Base-by-base conservation (phyloP, 30 jellyfish, hydroid and myxozoan species). In the Hydractinia symbiolongicarpus region DNA sequence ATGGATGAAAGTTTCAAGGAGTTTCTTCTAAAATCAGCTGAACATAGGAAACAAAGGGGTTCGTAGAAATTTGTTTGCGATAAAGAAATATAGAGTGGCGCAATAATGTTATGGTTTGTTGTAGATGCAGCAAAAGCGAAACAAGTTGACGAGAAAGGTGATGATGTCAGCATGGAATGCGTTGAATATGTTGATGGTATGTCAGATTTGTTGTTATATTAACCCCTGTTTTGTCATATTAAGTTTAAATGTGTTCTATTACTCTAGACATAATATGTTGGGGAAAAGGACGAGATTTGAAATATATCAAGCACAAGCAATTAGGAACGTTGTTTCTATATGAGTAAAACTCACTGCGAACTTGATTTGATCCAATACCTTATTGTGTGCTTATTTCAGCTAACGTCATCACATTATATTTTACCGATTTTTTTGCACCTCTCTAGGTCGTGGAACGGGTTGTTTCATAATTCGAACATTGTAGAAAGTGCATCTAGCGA, bases 181-280 rank as follows among this genome's bases (percentile, higher is more conserved):
- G 50, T 77, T 6, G 85, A 77, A 77, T 77, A 52, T 60, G 85
- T 77, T 15, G 85, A 77, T 77, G 76, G 85, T 77, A 55, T 14
- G 73, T 10, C 1, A 5, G 21, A 16, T 17, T 17, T 73, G n/a
- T 76, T 56, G 52, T 19, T 30, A 30, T 30, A 2, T 30, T 30
- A 30, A 2, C 44, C 44, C 44, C 16, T 13, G 69, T 11, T 11
- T 8, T 8, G 30, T 72, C 15, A 19, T 5, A 19, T 72, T 8
- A 21, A 13, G 4, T 19, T 21, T 8, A 72, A 8, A 20, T 9
- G 44, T 50, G 16, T 50, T 20, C 15, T 15, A 11, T 68, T 14
- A n/a, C 44, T 2, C 44, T 30, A 30, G 44, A 30, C 44, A 30
- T 30, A 30, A 30, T 30, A 30, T 30, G 44, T 30, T 30, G 44